Base-by-base conservation (phyloP, 1,140 invertebrate genomes). In the Lepidostoma basale region DNA sequence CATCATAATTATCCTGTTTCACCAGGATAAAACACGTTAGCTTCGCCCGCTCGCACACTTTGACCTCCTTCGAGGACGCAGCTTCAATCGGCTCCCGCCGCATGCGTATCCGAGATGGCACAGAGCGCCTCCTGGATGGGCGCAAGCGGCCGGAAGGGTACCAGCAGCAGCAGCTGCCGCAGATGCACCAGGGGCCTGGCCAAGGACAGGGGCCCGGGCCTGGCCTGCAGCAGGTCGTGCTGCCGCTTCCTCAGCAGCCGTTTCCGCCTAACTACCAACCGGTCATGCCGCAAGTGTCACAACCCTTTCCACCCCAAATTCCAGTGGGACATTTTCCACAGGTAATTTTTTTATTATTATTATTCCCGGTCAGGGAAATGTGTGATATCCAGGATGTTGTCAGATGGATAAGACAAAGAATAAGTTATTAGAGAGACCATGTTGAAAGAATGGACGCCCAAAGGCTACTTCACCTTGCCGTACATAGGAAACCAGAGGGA, bases 21-120 rank as follows among this genome's bases (percentile, higher is more conserved):
- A 49, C 12, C 80, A 90, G 89, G 78, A 88, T 89, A 68, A 96
- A 95, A 78, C 94, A 96, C 78, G 94, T 97, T 26, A 95, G 92
- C 75, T 97, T 97, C 76, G 94, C 94, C 16, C 85, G 91, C 26
- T 93, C 92, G 0, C 90, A 93, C 73, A 94, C 92, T 0, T 76
- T 93, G 54, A 91, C 90, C 3, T 93, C 91, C 1, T 93, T 94
- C 73, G 92, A 93, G 62, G 88, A 90, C 79, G 83, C 88, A 69
- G 80, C 85, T 23, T 81, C 73, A 56, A 76, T 39, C 70, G 78
- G 78, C 22, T 79, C 83, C n/a, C 81, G 77, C 67, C 81, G 78
- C 45, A 82, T 86, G 52, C 80, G 86, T 75, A 73, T 79, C 26
- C 45, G 62, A 2, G 79, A 81, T 65, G 81, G 81, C 59, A 59